Base-by-base conservation (phyloP, 1,140 invertebrate species). In the Ylistrum balloti region DNA sequence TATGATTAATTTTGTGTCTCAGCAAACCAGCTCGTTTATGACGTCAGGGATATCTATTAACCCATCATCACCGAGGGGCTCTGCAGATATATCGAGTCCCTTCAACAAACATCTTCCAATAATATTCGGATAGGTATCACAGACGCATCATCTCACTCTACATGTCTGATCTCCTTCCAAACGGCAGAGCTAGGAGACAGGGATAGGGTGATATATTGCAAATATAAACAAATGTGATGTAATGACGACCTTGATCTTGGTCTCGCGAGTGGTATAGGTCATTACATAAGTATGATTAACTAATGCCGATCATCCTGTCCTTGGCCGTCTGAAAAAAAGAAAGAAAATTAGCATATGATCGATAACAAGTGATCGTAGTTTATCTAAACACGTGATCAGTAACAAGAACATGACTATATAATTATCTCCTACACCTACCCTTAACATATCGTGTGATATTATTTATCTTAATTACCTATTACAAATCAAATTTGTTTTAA, bases 151-250 rank as follows among this genome's bases (percentile, higher is more conserved):
- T 20, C 20, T 56, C 22, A 5, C n/a, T 11, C 56, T 22, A 1
- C 56, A 45, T 22, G n/a, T 74, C 15, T 17, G 28, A n/a, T 28
- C 22, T 74, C 22, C 0, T 74, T 74, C 56, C 56, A n/a, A 5
- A n/a, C 22, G 56, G 56, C 56, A n/a, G n/a, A 17, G 22, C 56
- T 5, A 28, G 56, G 56, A 28, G 56, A 74, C 22, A 28, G n/a
- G 17, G 28, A n/a, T n/a, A 74, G 56, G 56, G 56, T 11, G 22
- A n/a, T 2, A 74, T 28, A 9, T 0, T 7, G n/a, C 28, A 74
- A 74, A 74, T 74, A 74, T 28, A 74, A 74, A 7, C 56, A 74
- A 74, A 74, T n/a, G 56, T 74, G 56, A 74, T 17, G n/a, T 74
- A 74, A 74, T 74, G 15, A n/a, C 0, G n/a, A 74, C 56, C 15